Conservation (phyloP, 2,113 vertebrate genomes). For the Pangasianodon hypophthalmus region DNA sequence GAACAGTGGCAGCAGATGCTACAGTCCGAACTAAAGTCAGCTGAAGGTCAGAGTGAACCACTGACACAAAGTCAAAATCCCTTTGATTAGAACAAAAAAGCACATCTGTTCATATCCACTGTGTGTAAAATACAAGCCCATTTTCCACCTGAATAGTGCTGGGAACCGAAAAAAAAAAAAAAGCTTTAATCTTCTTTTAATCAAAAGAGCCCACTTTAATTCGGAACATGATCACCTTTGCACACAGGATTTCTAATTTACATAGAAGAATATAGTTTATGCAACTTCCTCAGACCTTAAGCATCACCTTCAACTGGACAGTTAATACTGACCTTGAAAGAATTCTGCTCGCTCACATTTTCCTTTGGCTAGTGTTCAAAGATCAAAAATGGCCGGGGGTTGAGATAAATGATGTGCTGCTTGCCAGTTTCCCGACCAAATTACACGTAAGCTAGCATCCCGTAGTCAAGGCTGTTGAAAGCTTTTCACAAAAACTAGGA, state of each 20-base stretch:
- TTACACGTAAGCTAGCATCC: background rate
- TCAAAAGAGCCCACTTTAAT: background rate
- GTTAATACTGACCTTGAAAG: background rate
- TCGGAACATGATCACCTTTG: background rate
- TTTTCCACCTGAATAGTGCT: background rate
- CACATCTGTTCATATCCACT: background rate
- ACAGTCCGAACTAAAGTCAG: background rate
- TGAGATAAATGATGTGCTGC: background rate
- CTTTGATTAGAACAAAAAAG: background rate
- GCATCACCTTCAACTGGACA: background rate
- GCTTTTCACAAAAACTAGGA: background rate
- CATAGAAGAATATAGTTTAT: too few relatives aligned
- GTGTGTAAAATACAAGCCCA: background rate
- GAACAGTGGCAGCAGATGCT: conserved; percentile 16
- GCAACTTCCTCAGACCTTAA: background rate
- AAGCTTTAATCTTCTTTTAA: conserved; percentile 5
- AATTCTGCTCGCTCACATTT: background rate
- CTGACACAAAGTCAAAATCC: background rate
- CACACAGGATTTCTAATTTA: background rate
- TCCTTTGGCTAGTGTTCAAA: background rate
- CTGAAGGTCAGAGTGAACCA: background rate
- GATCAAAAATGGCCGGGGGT: background rate
- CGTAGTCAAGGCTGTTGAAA: background rate
- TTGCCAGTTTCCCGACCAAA: background rate
- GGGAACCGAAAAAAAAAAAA: background rate